phyloP scores from a whole-genome alignment of 2,797 vertebrate genomes.

The Sarcoramphus papa region DNA sequence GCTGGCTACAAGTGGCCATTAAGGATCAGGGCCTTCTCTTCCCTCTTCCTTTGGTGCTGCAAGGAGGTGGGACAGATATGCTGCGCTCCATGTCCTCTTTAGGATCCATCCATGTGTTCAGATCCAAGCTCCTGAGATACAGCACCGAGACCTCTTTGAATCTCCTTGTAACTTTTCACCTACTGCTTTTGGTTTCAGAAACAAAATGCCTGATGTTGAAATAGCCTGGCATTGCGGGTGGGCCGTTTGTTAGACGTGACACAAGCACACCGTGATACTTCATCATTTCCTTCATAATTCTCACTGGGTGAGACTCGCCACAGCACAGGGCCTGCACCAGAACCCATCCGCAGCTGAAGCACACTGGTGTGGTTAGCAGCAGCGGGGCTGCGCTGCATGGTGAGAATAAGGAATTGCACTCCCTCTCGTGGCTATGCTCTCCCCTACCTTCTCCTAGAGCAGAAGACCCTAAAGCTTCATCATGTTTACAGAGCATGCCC shows the following conservation, averaged over 20 bases:
- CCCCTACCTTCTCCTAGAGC: background rate
- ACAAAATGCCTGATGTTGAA: background rate
- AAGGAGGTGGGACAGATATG: background rate
- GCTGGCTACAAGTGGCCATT: background rate
- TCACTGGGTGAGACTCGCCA: background rate
- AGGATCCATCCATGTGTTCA: background rate
- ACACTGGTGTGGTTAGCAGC: background rate
- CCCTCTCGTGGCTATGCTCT: background rate
- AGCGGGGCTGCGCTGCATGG: background rate
- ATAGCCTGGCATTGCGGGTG: background rate
- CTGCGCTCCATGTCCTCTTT: background rate
- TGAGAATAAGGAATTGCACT: background rate
- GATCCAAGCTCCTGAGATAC: background rate
- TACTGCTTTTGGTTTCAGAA: background rate
- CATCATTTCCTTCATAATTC: background rate
- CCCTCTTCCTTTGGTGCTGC: background rate
- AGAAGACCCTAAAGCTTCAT: background rate
- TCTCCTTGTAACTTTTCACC: background rate
- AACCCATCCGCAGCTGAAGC: background rate
- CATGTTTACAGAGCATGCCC: background rate
- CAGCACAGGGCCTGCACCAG: background rate
- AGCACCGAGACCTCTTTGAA: too few relatives aligned
- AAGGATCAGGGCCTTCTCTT: background rate
- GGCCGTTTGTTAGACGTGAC: rapidly evolving
- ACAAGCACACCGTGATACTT: rapidly evolving